Evolutionary conservation across 2,888 invertebrate genomes (phyloP), one percentile per base, ranked within the genome.

Genomic region (Argyresthia goedartella): DNA sequence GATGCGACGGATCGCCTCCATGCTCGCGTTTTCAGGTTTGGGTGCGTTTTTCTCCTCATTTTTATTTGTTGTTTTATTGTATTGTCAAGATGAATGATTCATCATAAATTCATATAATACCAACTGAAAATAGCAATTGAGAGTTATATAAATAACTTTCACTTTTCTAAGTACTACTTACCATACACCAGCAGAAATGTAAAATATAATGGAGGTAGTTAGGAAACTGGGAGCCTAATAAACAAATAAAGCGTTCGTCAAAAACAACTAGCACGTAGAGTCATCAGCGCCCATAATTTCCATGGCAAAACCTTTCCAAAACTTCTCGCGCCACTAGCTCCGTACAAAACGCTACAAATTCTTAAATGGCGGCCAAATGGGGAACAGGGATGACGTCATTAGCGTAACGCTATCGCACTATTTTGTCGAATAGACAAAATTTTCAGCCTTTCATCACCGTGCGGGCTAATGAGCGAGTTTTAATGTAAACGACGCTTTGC

Each of bases 371-470:
- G 59, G 60, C 62, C 60, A 58, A 72, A 77, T 80, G 81, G 73
- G 76, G 76, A 72, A 62, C 61, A 65, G 63, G 69, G 69, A 72
- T 70, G 73, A 70, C 71, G 73, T 86, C 85, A 85, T 86, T 86
- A 86, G 79, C 76, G 65, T 57, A 60, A 57, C 73, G 76, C 75
- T 81, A 82, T 80, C 81, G 70, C 80, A 85, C 85, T 85, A 85
- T 86, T 81, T 76, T 76, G 84, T 75, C 74, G 78, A 81, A 79
- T 82, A 80, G 82, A 80, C 86, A 73, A 79, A 82, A 85, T 81
- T 79, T 78, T 68, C 71, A 79, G 78, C 82, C 81, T 80, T 84
- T 86, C 76, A 82, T 67, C 72, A 71, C 74, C 72, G 72, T 76
- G 73, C 69, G 68, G 69, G 73, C 68, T 81, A 80, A 85, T 84